Conservation (phyloP, 2,113 vertebrate species). For the Acanthisitta chloris region DNA sequence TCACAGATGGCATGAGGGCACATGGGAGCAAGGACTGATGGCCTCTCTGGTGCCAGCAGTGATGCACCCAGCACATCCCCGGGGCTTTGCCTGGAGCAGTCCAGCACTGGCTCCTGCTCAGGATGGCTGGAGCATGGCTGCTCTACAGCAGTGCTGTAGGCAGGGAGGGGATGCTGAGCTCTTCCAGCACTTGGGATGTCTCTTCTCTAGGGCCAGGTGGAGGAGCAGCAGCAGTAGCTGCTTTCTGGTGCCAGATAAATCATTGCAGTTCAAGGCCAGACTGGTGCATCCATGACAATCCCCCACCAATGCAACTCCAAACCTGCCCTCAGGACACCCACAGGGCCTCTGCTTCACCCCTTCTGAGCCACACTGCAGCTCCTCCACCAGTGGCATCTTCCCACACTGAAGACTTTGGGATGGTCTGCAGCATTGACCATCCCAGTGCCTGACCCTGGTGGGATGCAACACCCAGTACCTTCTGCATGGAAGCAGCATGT, state of each 20-base stretch:
- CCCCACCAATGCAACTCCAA: not conserved
- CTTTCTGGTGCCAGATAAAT: not conserved
- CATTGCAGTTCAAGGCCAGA: rapidly evolving
- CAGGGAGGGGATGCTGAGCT: not conserved
- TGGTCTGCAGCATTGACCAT: rapidly evolving
- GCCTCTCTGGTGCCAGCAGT: not conserved
- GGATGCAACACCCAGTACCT: not conserved
- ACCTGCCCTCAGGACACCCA: not conserved
- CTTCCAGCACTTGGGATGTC: not conserved
- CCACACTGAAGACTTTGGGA: not conserved
- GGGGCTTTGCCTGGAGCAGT: not conserved
- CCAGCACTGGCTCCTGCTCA: not conserved
- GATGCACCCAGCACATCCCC: rapidly evolving
- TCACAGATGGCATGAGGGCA: rapidly evolving
- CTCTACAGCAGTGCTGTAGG: not conserved
- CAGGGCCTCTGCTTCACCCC: not conserved
- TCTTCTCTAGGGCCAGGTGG: rapidly evolving
- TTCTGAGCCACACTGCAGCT: rapidly evolving
- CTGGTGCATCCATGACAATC: not conserved
- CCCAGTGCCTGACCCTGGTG: not conserved
- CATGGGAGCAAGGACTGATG: rapidly evolving
- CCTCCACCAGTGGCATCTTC: not conserved
- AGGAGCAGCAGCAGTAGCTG: not conserved
- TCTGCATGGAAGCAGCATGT: not conserved
- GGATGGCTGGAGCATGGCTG: not conserved